A percentile compares a stretch with the other conserved stretches of the same genome.
These are phyloP conservation scores for Belgica antarctica DNA, from an alignment of 2,888 invertebrate genomes.

Conservation along the genomic window DNA sequence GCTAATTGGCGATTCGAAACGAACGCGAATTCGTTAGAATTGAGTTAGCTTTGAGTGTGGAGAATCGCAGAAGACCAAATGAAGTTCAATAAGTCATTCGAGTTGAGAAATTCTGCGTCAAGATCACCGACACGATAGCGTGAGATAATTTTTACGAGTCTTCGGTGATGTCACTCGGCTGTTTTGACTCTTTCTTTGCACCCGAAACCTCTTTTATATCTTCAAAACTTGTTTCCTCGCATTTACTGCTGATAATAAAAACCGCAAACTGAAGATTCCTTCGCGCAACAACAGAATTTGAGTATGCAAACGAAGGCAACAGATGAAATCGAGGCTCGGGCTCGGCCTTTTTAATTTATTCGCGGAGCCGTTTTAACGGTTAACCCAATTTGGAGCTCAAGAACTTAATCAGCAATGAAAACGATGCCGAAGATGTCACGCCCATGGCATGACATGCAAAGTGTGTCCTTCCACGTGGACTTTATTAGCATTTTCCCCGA, in stretches of 20 bases:
- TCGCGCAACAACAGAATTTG: not conserved
- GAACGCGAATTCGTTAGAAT: too few species aligned
- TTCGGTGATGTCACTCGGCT: not conserved
- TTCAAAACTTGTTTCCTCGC: not conserved
- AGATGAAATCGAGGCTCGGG: not conserved
- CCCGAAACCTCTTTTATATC: not conserved
- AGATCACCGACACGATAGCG: not conserved
- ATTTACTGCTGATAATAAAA: not conserved
- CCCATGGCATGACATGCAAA: too few species aligned
- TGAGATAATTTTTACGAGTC: not conserved
- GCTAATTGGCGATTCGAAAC: not conserved
- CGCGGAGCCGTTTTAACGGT: not conserved
- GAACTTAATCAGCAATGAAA: too few species aligned
- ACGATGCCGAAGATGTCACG: too few species aligned
- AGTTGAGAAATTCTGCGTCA: too few species aligned
- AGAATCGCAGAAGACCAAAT: not conserved
- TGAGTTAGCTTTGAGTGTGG: too few species aligned
- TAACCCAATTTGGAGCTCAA: too few species aligned
- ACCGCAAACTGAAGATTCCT: conserved; percentile 24
- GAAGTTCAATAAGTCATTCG: not conserved
- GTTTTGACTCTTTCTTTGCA: not conserved
- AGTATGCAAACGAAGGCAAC: not conserved
- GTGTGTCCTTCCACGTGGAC: too few species aligned
- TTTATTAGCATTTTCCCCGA: conserved; percentile 12
- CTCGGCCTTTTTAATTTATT: conserved; percentile 6